Percentiles rank a stretch among this genome's conserved stretches.
Conservation (phyloP, 2,113 vertebrate species). For the Aphelocoma coerulescens region DNA sequence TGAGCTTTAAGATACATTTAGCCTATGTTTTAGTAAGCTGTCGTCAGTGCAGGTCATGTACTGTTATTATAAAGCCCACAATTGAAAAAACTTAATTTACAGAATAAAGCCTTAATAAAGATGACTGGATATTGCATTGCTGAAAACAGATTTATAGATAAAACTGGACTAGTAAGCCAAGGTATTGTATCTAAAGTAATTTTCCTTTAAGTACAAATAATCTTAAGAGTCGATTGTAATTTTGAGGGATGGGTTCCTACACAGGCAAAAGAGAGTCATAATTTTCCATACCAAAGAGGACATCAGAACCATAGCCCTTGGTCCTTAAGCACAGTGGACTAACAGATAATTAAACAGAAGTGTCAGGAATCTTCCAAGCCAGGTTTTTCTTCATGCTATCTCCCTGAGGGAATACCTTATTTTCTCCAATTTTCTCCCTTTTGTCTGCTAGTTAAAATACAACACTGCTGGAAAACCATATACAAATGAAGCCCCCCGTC, state of each 20-base stretch:
- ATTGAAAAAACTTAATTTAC: not conserved
- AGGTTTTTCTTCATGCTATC: not conserved
- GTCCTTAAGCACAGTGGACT: not conserved
- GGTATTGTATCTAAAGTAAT: not conserved
- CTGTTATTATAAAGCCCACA: not conserved
- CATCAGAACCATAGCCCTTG: not conserved
- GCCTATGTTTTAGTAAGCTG: not conserved
- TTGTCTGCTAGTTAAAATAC: not conserved
- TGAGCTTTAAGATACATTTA: not conserved
- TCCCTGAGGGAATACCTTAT: not conserved
- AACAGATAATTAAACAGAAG: not conserved
- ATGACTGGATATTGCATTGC: not conserved
- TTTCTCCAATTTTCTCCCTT: not conserved
- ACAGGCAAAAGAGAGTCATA: not conserved
- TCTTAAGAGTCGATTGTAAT: not conserved
- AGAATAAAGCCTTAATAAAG: constrained; percentile 8
- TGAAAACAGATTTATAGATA: constrained; percentile 21
- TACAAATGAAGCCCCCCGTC: not conserved
- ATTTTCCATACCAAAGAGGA: not conserved
- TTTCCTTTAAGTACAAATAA: constrained; percentile 4
- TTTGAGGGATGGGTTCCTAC: not conserved
- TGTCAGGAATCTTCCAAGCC: not conserved
- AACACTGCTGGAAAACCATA: not conserved
- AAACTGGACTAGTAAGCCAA: not conserved
- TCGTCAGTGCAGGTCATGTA: not conserved